Evolutionary conservation across 2,113 vertebrate genomes (phyloP), one percentile per base, ranked within the genome.

Genomic region (Nycticryphes semicollaris): DNA sequence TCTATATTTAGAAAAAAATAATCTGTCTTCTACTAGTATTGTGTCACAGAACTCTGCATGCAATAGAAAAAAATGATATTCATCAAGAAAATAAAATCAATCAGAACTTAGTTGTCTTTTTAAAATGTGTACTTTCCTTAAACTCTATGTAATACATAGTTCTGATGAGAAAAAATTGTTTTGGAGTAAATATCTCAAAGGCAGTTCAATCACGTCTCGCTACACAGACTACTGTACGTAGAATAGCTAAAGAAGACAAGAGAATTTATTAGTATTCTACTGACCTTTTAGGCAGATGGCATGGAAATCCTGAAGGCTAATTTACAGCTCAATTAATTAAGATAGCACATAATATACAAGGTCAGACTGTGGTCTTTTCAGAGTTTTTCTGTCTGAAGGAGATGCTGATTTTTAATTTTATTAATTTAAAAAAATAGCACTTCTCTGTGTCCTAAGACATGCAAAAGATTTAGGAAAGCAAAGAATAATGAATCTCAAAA

Each of bases 271-370:
- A 91, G 24, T 72, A 95, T 96, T 91, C 53, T 41, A 90, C 12
- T 95, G 93, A 95, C 68, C 87, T 94, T 95, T 97, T 74, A 95
- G 25, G 80, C 9, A 90, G 91, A 91, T 59, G 84, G 16, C 54
- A 84, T 64, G 72, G 45, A 92, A 97, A 86, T 95, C 63, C 87
- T 87, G 85, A 94, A 57, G 54, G 69, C 84, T 96, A 94, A 75
- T 81, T 96, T 97, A 96, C 57, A 96, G 59, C 79, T 96, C 84
- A 97, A 93, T 93, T 95, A 96, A 89, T 94, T 94, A 94, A 96
- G 39, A 85, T 60, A 81, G 27, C 15, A 75, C 27, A 70, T 77
- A 92, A 92, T 54, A 82, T 62, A 73, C 13, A 88, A 64, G 37
- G 57, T 66, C 35, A 86, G 67, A 53, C 27, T 79, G 10, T 84